Conservation (phyloP, 2,797 vertebrate species). For the Zalophus californianus region DNA sequence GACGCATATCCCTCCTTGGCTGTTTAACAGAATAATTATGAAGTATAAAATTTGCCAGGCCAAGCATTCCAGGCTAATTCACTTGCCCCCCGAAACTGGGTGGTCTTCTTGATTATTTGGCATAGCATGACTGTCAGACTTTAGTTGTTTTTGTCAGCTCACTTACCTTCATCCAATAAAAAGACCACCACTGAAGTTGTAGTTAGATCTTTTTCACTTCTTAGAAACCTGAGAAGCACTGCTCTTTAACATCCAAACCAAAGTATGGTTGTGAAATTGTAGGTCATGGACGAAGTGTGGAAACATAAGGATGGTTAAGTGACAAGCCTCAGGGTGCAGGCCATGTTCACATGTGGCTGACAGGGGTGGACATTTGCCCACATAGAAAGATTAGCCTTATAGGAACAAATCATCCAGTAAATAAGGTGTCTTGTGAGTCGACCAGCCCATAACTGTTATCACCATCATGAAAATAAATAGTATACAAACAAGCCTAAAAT, state of each 20-base stretch:
- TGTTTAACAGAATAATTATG: neutral
- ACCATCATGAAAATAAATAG: neutral
- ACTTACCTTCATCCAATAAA: neutral
- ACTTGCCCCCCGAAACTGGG: neutral
- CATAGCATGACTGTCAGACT: neutral
- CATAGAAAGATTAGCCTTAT: neutral
- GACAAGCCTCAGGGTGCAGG: neutral
- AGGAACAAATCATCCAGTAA: neutral
- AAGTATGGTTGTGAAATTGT: neutral
- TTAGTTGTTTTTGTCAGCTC: neutral
- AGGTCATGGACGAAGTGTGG: neutral
- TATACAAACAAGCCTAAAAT: neutral
- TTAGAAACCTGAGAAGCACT: neutral
- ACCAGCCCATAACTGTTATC: neutral
- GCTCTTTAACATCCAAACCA: neutral
- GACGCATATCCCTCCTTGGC: neutral
- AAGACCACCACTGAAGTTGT: neutral
- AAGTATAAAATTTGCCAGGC: neutral
- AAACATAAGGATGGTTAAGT: neutral
- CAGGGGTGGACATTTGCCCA: neutral
- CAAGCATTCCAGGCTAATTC: neutral
- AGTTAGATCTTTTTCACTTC: neutral
- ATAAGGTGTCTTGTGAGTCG: neutral
- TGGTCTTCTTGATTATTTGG: neutral
- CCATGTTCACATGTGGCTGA: neutral